phyloP scores from a whole-genome alignment of 2,113 vertebrate species.

The Leuciscus idus region DNA sequence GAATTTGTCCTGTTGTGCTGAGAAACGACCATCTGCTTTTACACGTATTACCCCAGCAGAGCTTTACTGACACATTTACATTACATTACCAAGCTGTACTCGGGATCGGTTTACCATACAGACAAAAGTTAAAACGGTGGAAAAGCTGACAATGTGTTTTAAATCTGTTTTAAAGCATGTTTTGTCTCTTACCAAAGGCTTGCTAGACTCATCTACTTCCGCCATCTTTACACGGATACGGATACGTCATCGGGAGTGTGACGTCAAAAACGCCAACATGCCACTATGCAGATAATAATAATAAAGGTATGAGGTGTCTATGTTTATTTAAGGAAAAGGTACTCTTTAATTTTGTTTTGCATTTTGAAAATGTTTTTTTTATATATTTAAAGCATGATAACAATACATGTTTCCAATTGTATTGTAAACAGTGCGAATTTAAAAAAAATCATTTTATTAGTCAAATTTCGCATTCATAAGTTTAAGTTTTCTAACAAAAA shows the following conservation, averaged over 20 bases:
- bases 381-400: too few relatives aligned
- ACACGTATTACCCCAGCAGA: not conserved
- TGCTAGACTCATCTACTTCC: constrained; percentile 70
- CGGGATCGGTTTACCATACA: not conserved
- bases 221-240: constrained; percentile 69
- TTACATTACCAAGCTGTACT: not conserved
- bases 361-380: too few relatives aligned
- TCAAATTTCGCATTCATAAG: too few relatives aligned
- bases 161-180: not conserved
- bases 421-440: too few relatives aligned
- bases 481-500: too few relatives aligned
- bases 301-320: too few relatives aligned
- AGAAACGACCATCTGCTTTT: constrained; percentile 12
- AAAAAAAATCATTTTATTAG: too few relatives aligned
- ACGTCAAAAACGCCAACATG: constrained; percentile 42
- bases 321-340: too few relatives aligned
- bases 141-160: not conserved
- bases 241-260: constrained; percentile 44
- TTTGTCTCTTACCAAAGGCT: constrained; percentile 62
- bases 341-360: too few relatives aligned
- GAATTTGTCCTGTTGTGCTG: not conserved
- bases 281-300: not conserved
- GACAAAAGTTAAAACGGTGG: not conserved
- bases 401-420: too few relatives aligned
- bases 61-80: not conserved